Percentiles rank a stretch among this genome's conserved stretches.
phyloP scores from a whole-genome alignment of 1,140 invertebrate species.

The Camponotus pennsylvanicus region DNA sequence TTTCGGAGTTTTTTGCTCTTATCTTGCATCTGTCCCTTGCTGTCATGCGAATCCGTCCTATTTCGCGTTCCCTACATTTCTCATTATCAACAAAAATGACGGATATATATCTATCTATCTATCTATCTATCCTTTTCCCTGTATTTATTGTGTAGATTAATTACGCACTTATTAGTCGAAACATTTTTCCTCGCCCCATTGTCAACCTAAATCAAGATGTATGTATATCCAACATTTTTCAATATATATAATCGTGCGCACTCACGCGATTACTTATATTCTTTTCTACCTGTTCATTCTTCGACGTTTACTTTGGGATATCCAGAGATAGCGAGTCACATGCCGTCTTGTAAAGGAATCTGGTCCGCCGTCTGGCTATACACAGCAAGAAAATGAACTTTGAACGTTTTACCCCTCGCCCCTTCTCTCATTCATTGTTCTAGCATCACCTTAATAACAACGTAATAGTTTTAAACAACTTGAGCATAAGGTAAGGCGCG shows the following conservation, averaged over 20 bases:
- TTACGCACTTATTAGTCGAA: conserved; percentile 19
- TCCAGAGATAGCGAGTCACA: conserved; percentile 25
- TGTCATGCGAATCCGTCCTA: background rate
- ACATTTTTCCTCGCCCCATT: background rate
- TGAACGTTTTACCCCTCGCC: conserved; percentile 48
- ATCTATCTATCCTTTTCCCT: conserved; percentile 11
- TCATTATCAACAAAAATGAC: conserved; percentile 4
- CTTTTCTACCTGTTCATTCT: conserved; percentile 42
- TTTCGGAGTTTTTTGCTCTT: conserved; percentile 49
- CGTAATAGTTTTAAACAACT: conserved; percentile 85
- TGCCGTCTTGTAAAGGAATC: conserved; percentile 40
- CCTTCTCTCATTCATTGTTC: conserved; percentile 56
- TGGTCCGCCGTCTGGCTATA: conserved; percentile 28
- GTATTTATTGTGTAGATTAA: conserved; percentile 4
- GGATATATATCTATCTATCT: background rate
- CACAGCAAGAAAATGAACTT: conserved; percentile 57
- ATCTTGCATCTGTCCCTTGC: conserved; percentile 40
- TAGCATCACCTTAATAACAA: conserved; percentile 83
- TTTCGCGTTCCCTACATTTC: conserved; percentile 9
- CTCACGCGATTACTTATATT: conserved; percentile 8
- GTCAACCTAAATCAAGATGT: background rate
- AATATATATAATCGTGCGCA: background rate
- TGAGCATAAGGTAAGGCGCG: conserved; percentile 82
- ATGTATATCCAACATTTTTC: background rate
- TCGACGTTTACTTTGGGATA: conserved; percentile 58